Base-by-base conservation (phyloP, 2,113 vertebrate genomes). In the Phalacrocorax pelagicus region DNA sequence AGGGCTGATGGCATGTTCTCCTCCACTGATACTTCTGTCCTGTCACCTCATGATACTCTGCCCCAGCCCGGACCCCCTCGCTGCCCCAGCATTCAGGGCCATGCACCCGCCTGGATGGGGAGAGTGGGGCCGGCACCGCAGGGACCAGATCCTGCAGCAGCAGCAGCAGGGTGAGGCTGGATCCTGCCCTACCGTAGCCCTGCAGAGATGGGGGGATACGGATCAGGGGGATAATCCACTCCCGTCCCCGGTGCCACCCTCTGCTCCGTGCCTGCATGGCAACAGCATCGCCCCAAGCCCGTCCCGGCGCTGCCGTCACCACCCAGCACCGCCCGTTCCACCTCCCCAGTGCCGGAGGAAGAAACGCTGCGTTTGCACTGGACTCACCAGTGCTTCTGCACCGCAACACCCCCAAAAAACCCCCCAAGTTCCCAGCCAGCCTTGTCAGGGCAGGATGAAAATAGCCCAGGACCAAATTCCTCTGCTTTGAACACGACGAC, bases 121-220 rank as follows among this genome's bases (percentile, higher is more conserved):
- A n/a, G 15, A 8, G 12, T 2, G 4, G 27, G 24, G 58, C 17
- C 0, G 0, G 71, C 24, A 42, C 22, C 0, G 0, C 1, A 1
- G 81, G 55, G 54, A 20, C 18, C 0, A 0, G 24, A 22, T 32
- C 67, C 77, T 42, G 62, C 54, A 46, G 73, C 57, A 70, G 44
- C 57, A 70, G 49, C 11, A 27, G 20, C n/a, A 32, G 69, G 34
- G 6, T 9, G 69, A 65, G 42, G 54, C 18, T 84, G 78, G 26
- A n/a, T n/a, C 58, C 63, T 81, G 88, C 32, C 34, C 77, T 12
- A 20, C 32, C 1, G 1, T 9, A 62, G 79, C 79, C 47, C 72
- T 30, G 2, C 24, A 12, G 70, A 55, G 24, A 3, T 29, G 15
- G 9, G 34, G 34, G 32, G 58, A 4, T 36, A 7, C 8, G 40